Percentiles rank a stretch among this genome's conserved stretches.
Conservation (phyloP, 2,888 invertebrate species). For the Cyrtodaria siliqua region DNA sequence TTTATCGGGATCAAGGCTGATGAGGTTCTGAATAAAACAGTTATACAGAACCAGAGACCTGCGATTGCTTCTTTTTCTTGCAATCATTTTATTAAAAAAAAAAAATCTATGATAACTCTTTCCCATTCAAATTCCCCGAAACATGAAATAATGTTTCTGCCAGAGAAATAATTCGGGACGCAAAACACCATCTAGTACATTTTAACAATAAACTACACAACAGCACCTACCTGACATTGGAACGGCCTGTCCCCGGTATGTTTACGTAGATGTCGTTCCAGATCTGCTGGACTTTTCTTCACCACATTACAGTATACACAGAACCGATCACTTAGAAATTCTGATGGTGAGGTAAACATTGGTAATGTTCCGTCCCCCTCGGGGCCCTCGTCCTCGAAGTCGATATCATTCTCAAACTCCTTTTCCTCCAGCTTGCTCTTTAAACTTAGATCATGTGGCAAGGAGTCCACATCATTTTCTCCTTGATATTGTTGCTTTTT, state of each 20-base stretch:
- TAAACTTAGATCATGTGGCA: conserved; percentile 47
- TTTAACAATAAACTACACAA: too few species aligned
- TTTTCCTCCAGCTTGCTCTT: conserved; percentile 36
- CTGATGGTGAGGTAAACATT: conserved; percentile 29
- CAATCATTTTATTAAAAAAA: too few species aligned
- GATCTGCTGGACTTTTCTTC: conserved; percentile 81
- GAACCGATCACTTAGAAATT: conserved; percentile 63
- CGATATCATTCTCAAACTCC: conserved; percentile 13
- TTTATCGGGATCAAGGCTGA: too few species aligned
- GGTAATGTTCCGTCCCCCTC: conserved; percentile 11
- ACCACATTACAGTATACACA: conserved; percentile 82
- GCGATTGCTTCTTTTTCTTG: too few species aligned
- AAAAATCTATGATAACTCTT: too few species aligned
- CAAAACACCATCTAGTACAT: too few species aligned
- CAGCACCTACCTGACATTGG: conserved; percentile 75
- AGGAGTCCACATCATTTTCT: conserved; percentile 5
- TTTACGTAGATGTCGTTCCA: conserved; percentile 80
- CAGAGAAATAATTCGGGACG: too few species aligned
- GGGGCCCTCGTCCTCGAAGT: conserved; percentile 10
- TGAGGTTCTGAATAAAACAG: too few species aligned
- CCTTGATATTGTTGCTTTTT: not conserved
- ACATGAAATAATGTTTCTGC: too few species aligned
- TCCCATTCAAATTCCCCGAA: too few species aligned
- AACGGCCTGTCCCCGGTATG: conserved; percentile 83
- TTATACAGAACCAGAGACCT: too few species aligned